Percentiles rank a stretch among this genome's conserved stretches.
Conservation (phyloP, 2,113 vertebrate species). For the Ursus arctos region DNA sequence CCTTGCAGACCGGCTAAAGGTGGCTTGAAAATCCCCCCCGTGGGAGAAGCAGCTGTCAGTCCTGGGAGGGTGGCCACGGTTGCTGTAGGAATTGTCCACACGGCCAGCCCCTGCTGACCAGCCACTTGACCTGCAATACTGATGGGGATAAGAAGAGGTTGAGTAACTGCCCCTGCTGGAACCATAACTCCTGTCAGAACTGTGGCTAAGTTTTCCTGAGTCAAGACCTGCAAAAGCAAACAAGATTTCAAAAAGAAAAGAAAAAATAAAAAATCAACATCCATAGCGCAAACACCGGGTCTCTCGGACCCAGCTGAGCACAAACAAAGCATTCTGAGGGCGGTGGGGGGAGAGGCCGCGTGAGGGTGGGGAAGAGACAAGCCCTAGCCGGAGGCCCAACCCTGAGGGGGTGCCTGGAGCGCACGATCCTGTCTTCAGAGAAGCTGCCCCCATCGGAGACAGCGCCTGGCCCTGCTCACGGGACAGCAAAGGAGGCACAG, state of each 20-base stretch:
- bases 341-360: neutral
- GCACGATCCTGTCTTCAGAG: constrained; percentile 7
- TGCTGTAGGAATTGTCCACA: constrained; percentile 96
- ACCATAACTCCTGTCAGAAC: constrained; percentile 99
- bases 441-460: constrained; percentile 18
- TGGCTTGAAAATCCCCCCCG: constrained; percentile 95
- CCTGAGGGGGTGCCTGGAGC: neutral
- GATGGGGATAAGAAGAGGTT: constrained; percentile 98
- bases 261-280: constrained; percentile 88
- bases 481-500: neutral
- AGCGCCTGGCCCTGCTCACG: neutral
- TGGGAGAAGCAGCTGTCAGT: constrained; percentile 91
- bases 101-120: constrained; percentile 96
- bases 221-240: constrained; percentile 95
- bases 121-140: constrained; percentile 96
- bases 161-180: constrained; percentile 95
- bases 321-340: constrained; percentile 80
- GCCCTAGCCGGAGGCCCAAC: neutral
- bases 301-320: constrained; percentile 79
- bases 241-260: constrained; percentile 91
- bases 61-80: constrained; percentile 95
- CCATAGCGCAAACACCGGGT: constrained; percentile 83
- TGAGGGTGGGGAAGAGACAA: neutral
- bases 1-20: constrained; percentile 96
- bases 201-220: constrained; percentile 97